Conservation (phyloP, 2,797 vertebrate species). For the Rhadinocentrus ornatus region DNA sequence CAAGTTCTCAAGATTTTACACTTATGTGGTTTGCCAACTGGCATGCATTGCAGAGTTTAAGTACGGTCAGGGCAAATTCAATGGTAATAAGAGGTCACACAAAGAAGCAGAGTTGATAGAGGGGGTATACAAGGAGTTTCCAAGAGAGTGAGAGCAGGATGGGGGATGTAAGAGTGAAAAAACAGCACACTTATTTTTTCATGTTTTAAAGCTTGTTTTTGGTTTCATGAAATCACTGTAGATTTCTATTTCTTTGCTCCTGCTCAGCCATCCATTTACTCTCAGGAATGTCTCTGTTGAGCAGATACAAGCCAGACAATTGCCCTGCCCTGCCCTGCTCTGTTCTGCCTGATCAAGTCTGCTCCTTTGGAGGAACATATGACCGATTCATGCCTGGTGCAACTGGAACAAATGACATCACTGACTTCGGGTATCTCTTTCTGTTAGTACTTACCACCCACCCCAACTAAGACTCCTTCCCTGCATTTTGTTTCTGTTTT, state of each 20-base stretch:
- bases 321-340: slow-evolving; percentile 65
- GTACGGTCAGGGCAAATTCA: slow-evolving; percentile 40
- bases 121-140: slow-evolving; percentile 1
- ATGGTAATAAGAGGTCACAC: slow-evolving; percentile 25
- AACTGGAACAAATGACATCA: slow-evolving; percentile 85
- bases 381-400: slow-evolving; percentile 72
- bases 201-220: slow-evolving; percentile 19
- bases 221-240: slow-evolving; percentile 19
- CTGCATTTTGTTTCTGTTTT: slow-evolving; percentile 30
- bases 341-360: slow-evolving; percentile 75
- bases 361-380: slow-evolving; percentile 74
- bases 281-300: slow-evolving; percentile 71
- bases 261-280: slow-evolving; percentile 53
- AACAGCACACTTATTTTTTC: slow-evolving; percentile 1
- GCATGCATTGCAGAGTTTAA: slow-evolving; percentile 42
- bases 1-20: slow-evolving; percentile 60
- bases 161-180: background rate
- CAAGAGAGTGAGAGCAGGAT: slow-evolving; percentile 6
- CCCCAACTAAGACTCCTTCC: slow-evolving; percentile 24
- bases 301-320: slow-evolving; percentile 63
- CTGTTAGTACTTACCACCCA: slow-evolving; percentile 39
- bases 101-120: slow-evolving; percentile 13
- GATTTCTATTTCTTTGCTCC: slow-evolving; percentile 38
- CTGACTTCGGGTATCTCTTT: slow-evolving; percentile 69
- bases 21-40: slow-evolving; percentile 60